Base-by-base conservation (phyloP, 2,797 vertebrate species). In the Amblyopsis hoosieri region DNA sequence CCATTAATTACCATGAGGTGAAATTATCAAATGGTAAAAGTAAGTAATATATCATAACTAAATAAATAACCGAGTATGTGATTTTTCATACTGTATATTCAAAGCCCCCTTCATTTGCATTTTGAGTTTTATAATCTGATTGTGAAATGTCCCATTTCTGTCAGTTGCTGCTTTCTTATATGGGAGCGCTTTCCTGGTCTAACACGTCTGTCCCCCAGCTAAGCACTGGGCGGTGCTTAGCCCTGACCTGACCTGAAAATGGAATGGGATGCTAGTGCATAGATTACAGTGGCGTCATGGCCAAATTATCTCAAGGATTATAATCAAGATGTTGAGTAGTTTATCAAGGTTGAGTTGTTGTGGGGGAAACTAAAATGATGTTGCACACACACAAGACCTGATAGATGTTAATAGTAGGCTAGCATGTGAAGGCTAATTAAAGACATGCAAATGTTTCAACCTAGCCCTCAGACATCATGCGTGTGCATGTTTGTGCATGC, bases 231-330 rank as follows among this genome's bases (percentile, higher is more conserved):
- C 70, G 66, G 54, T 80, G 87, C 88, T 93, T 94, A 94, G 93
- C 88, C 87, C 91, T 87, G 84, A 90, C 71, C 74, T 76, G 75
- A 70, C 0, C 49, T 87, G 91, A 93, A 91, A 88, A 83, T 9
- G 37, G 37, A 12, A 72, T 80, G 83, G 87, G 89, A 91, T 90
- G 85, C 82, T 77, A 70, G 76, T 85, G 83, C 85, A 86, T 81
- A 93, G 91, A 93, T 93, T 91, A 91, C 76, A 81, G 69, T 76
- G 84, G 85, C 90, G 91, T 86, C 88, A 84, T 60, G 85, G 68
- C 75, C 87, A 91, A 93, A 94, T 89, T 91, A 87, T 82, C 75
- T 82, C 85, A 87, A 90, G 87, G 88, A 92, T 92, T 91, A 86
- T 77, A 81, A 80, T 86, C 81, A 82, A 83, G 85, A 89, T 92